Base-by-base conservation (phyloP, 2,113 vertebrate genomes). In the Dunckerocampus dactyliophorus region DNA sequence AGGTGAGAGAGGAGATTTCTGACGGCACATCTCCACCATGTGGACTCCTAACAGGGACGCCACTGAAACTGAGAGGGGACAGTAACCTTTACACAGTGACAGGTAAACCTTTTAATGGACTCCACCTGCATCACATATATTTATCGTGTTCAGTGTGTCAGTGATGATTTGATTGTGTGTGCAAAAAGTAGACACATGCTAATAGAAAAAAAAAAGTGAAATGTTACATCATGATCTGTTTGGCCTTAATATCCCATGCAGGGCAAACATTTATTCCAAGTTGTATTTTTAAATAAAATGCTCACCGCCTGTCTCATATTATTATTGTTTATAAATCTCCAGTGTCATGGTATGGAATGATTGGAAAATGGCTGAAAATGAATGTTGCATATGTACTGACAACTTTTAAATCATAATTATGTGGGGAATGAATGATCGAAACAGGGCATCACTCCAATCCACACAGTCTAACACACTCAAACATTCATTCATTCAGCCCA, bases 21-120 rank as follows among this genome's bases (percentile, higher is more conserved):
- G 86, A 91, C 76, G 64, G 87, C 84, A 92, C 75, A 90, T 60
- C 85, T 87, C 91, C 91, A 91, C 91, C 92, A 88, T 90, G 92
- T 92, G 92, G 92, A 85, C 85, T 58, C 46, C 53, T 52, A 71
- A 76, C 47, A 14, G 58, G 76, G 56, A 43, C 50, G 21, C 63
- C 59, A 12, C 63, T 8, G 62, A 58, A 64, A 1, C 34, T 49
- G 74, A 47, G 45, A 16, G 31, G 12, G 48, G 53, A 58, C 31
- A 28, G 9, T 24, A 0, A 22, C 1, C 7, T 42, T 16, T 57
- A 19, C 6, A 9, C 13, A 17, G 24, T 15, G 14, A 11, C n/a
- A 60, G 22, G 15, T 49, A 13, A 15, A 4, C 11, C 24, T 53
- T 53, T 2, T 3, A 39, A 43, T 43, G 16, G 19, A 47, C 22